Percentiles rank a stretch among this genome's conserved stretches.
phyloP scores from a whole-genome alignment of 2,113 vertebrate species.

The Anguilla rostrata region DNA sequence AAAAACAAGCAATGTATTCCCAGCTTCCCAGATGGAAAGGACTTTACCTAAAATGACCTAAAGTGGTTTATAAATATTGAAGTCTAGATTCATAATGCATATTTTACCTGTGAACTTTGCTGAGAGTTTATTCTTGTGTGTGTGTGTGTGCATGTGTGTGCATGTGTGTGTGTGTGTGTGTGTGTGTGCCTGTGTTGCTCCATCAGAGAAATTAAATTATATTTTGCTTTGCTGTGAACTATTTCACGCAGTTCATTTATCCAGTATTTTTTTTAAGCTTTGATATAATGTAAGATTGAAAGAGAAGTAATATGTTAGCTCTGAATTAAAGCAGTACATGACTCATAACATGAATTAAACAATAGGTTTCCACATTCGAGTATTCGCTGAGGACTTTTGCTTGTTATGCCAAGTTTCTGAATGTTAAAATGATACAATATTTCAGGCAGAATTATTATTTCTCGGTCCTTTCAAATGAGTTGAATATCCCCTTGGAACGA shows the following conservation, averaged over 20 bases:
- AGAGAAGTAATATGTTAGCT: not conserved
- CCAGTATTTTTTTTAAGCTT: not conserved
- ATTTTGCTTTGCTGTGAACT: no score
- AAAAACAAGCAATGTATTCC: no score
- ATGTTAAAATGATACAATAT: not conserved
- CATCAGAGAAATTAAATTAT: no score
- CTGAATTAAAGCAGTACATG: not conserved
- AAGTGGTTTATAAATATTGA: no score
- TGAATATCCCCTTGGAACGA: not conserved
- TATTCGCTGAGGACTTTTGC: not conserved
- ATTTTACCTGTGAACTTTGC: not conserved
- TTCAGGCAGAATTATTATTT: not conserved
- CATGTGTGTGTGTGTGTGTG: no score
- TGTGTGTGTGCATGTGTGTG: no score
- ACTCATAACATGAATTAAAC: conserved; percentile 1
- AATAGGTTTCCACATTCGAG: not conserved
- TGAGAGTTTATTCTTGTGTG: no score
- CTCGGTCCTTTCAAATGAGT: not conserved
- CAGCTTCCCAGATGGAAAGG: no score
- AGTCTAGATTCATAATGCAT: not conserved
- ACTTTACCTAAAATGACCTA: no score
- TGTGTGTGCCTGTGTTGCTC: no score
- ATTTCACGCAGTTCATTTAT: no score
- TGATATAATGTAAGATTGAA: not conserved
- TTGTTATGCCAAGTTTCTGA: not conserved